Conservation (phyloP, 2,797 vertebrate species). For the Eutrigla gurnardus region DNA sequence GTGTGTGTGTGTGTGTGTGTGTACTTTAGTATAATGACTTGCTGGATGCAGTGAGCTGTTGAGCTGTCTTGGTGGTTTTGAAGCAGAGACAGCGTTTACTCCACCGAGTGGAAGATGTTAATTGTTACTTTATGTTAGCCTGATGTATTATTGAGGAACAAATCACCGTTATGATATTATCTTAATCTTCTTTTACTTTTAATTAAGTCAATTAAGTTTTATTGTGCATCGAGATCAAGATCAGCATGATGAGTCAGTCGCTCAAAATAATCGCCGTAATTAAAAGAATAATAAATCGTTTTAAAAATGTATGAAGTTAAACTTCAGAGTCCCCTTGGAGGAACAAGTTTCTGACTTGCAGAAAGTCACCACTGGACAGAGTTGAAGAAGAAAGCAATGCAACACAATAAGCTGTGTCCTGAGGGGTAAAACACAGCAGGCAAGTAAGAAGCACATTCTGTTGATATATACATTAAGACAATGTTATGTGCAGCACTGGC, state of each 20-base stretch:
- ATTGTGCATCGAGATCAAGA: not conserved
- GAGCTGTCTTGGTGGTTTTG: constrained; percentile 18
- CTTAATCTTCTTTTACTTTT: not conserved
- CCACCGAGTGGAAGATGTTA: not conserved
- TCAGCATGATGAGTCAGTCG: not conserved
- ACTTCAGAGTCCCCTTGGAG: not conserved
- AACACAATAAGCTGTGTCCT: not conserved
- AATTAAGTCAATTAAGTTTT: not conserved
- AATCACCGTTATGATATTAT: not conserved
- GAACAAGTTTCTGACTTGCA: not conserved
- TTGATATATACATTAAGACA: too few species aligned
- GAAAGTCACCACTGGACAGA: too few species aligned
- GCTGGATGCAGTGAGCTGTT: constrained; percentile 30
- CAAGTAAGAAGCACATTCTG: too few species aligned
- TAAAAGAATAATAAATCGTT: not conserved
- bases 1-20: not conserved
- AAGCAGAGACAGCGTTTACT: constrained; percentile 2
- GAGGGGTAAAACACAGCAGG: not conserved
- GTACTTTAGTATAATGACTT: constrained; percentile 32
- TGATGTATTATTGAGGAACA: not conserved
- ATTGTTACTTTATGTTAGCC: too few species aligned
- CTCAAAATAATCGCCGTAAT: not conserved
- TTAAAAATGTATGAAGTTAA: not conserved
- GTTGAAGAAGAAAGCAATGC: not conserved
- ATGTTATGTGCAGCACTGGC: too few species aligned